Evolutionary conservation across 2,113 vertebrate genomes (phyloP), one percentile per base, ranked within the genome.

Genomic region (Chamaea fasciata): DNA sequence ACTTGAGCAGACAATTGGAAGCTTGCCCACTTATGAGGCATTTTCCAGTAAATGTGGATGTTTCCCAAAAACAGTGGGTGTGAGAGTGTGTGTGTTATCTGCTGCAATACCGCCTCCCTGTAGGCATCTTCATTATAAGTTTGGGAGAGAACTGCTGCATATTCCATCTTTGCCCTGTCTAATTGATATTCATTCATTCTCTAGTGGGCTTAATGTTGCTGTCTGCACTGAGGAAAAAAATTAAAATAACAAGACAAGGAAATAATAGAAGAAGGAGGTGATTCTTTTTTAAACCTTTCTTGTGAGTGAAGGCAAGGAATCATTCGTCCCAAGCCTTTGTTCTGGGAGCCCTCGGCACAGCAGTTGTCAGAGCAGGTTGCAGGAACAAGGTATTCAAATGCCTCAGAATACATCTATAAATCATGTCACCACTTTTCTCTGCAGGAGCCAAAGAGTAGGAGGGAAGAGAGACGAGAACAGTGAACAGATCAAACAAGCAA

Each of bases 211-310:
- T 94, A 83, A 83, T 81, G 82, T 83, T 90, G 81, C 84, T 69
- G 65, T 83, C 94, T 83, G 83, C 60, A 79, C 14, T 55, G 42
- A n/a, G 64, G 46, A 65, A 90, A 60, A 60, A 87, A 86, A 85
- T 64, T 88, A 82, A 78, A 87, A 88, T 88, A 95, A 91, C 53
- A 92, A 87, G 95, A 88, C 71, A 86, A 69, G 30, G 57, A 93
- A 93, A 87, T 83, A 84, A 79, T 27, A 89, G 79, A 49, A 90
- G 71, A 62, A 89, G 70, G 68, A 94, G 82, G n/a, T 57, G 50
- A 90, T 87, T 92, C 57, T 92, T 93, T 94, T 93, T 83, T 67
- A 91, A 94, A 83, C 35, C 31, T 71, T 85, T 67, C 20, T 69
- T 76, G 49, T 12, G 49, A 83, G 27, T n/a, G 39, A 84, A 87